Base-by-base conservation (phyloP, 2,888 invertebrate species). In the Vanessa cardui region DNA sequence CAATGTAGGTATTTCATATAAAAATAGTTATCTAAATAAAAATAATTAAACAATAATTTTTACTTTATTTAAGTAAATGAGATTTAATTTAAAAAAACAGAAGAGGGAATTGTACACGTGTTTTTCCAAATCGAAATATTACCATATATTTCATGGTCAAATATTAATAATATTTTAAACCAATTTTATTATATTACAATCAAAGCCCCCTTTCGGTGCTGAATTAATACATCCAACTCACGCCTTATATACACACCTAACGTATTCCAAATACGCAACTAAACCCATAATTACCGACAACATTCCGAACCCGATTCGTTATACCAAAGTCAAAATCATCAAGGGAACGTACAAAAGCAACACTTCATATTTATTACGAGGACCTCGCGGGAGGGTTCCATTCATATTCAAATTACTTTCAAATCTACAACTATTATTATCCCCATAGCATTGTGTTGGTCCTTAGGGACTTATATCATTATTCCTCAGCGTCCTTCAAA, bases 401-500 rank as follows among this genome's bases (percentile, higher is more conserved):
- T 92, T 92, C 91, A 92, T 90, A 92, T 92, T 91, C 89, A 92
- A 92, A 92, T 92, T 83, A 88, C 88, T 90, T 86, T 90, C 89
- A 90, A 91, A 92, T 91, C 90, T 90, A 91, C 90, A 90, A 91
- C 92, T 92, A 92, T 92, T 92, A 92, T 92, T 92, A 91, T 88
- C 82, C 86, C 81, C 80, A 76, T 77, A 76, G 85, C 86, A 90
- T 92, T 92, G 90, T 92, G 85, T 83, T 71, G 78, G 84, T 91
- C 92, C 91, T 89, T 83, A 76, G 92, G 87, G 91, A 90, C 88
- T 88, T 89, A 90, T 89, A 87, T 89, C 88, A 90, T 91, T 89
- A 88, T 87, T 85, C 83, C 79, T 83, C 77, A 73, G 80, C 79
- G 90, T 90, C 91, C 91, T 91, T 84, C 87, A 86, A 88, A 90